These are phyloP conservation scores for Parasteatoda tepidariorum DNA, from an alignment of 1,140 invertebrate genomes.

Conservation along the genomic window DNA sequence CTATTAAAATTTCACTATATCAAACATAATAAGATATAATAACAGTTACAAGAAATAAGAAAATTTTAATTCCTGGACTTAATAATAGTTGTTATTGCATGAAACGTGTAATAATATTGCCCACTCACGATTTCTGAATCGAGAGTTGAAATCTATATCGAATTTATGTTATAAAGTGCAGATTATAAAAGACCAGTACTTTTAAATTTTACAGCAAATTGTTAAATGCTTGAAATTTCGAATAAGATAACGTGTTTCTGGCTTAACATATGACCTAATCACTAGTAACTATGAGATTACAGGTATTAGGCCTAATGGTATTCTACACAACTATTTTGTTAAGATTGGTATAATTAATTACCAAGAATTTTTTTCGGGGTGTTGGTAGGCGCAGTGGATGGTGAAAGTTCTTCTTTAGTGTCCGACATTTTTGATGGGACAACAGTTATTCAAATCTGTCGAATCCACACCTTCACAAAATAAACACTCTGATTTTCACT, in stretches of 20 bases:
- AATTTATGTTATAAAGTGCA: too few relatives aligned
- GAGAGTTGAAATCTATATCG: too few relatives aligned
- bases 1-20: too few relatives aligned
- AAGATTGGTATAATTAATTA: slow-evolving; percentile 50
- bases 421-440: slow-evolving; percentile 45
- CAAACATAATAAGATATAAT: too few relatives aligned
- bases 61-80: too few relatives aligned
- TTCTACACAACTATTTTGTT: slow-evolving; percentile 23
- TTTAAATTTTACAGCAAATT: too few relatives aligned
- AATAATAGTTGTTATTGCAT: too few relatives aligned
- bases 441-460: slow-evolving; percentile 23
- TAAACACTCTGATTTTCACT: slow-evolving; percentile 12
- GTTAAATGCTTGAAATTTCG: too few relatives aligned
- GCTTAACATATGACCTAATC: not conserved
- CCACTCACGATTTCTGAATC: too few relatives aligned
- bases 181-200: too few relatives aligned
- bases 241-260: not conserved
- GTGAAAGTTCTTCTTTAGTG: slow-evolving; percentile 54
- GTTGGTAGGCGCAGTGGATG: slow-evolving; percentile 46
- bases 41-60: too few relatives aligned
- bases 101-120: too few relatives aligned
- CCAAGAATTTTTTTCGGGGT: slow-evolving; percentile 54
- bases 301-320: slow-evolving; percentile 52
- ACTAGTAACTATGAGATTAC: slow-evolving; percentile 19
- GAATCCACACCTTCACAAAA: slow-evolving; percentile 35